Conservation (phyloP, 2,888 invertebrate species). For the Ennomos quercinarius region DNA sequence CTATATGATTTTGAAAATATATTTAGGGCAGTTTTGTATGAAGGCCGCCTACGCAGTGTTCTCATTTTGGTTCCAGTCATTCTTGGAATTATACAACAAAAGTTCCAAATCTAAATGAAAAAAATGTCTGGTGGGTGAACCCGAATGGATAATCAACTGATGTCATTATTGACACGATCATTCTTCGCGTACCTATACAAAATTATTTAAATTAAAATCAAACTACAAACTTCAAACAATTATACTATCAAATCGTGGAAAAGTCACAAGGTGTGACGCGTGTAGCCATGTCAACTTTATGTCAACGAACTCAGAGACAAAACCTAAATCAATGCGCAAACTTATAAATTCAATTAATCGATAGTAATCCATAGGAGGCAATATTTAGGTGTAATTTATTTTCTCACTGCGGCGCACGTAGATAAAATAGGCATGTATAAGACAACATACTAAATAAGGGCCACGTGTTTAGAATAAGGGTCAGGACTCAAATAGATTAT, state of each 20-base stretch:
- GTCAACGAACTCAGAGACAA: slow-evolving; percentile 61
- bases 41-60: no score
- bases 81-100: no score
- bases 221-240: slow-evolving; percentile 43
- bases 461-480: slow-evolving; percentile 65
- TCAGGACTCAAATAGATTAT: slow-evolving; percentile 66
- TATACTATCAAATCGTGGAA: slow-evolving; percentile 64
- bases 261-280: slow-evolving; percentile 52
- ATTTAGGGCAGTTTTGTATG: not conserved
- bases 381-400: not conserved
- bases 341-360: slow-evolving; percentile 36
- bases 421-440: slow-evolving; percentile 52
- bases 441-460: slow-evolving; percentile 42
- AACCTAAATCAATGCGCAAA: slow-evolving; percentile 24
- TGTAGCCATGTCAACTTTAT: slow-evolving; percentile 47
- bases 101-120: not conserved
- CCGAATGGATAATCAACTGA: slow-evolving; percentile 12
- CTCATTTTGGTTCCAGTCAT: no score
- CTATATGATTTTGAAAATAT: slow-evolving; percentile 8
- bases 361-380: slow-evolving; percentile 18
- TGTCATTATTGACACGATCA: not conserved
- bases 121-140: slow-evolving; percentile 4
- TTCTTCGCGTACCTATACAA: slow-evolving; percentile 10
- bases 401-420: slow-evolving; percentile 30
- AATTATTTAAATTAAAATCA: slow-evolving; percentile 35